phyloP scores from a whole-genome alignment of 2,888 invertebrate species.

The Teleogryllus oceanicus region DNA sequence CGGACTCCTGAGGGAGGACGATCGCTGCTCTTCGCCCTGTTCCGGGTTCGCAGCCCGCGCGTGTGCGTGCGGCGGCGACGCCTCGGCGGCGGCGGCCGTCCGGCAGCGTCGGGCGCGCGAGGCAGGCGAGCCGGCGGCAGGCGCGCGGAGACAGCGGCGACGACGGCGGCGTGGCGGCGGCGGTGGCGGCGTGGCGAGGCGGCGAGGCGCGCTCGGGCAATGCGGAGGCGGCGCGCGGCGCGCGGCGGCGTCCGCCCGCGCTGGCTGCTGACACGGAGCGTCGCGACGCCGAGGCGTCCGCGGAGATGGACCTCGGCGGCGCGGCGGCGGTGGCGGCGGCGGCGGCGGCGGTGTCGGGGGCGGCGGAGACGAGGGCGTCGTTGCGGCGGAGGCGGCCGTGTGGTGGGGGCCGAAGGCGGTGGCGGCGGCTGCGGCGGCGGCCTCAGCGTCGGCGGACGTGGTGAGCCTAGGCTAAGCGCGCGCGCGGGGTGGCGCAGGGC shows the following conservation, averaged over 20 bases:
- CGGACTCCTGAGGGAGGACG: too few species aligned
- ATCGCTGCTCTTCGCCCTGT: too few species aligned
- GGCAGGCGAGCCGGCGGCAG: not conserved
- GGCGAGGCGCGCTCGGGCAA: not conserved
- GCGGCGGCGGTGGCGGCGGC: not conserved
- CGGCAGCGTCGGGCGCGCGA: not conserved
- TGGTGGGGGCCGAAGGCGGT: conserved; percentile 9
- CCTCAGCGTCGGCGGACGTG: not conserved
- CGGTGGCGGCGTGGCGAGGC: not conserved
- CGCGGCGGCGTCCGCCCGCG: not conserved
- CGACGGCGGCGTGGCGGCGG: not conserved
- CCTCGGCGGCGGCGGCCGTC: not conserved
- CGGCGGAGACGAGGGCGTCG: conserved; percentile 2
- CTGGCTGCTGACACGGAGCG: not conserved
- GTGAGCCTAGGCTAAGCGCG: not conserved
- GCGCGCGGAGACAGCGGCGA: conserved; percentile 18
- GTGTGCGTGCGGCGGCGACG: too few species aligned
- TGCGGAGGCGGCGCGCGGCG: not conserved
- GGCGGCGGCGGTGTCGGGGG: not conserved
- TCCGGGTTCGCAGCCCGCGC: too few species aligned
- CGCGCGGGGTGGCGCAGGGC: not conserved
- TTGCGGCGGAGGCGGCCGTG: not conserved
- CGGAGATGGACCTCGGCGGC: not conserved
- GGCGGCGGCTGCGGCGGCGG: not conserved
- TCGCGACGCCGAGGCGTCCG: not conserved